Base-by-base conservation (phyloP, 2,113 vertebrate genomes). In the Halichoeres trimaculatus region DNA sequence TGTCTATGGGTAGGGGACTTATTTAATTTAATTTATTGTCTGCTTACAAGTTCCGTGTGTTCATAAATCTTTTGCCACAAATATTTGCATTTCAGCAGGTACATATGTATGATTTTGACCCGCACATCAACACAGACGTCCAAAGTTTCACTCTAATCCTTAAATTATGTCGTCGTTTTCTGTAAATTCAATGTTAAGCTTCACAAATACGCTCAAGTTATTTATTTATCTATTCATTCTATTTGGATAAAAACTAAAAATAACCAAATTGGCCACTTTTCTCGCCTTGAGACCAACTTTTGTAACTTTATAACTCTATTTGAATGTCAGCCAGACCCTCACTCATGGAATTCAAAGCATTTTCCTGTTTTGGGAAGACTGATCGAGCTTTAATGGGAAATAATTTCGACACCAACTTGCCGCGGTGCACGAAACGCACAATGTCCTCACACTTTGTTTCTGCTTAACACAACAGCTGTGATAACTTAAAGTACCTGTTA, bases 401-500 rank as follows among this genome's bases (percentile, higher is more conserved):
- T 56, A 1, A 35, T 66, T 59, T 47, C 4, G 30, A 38, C 41
- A 36, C 9, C 45, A n/a, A 48, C 45, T 17, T 45, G 14, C 43
- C 4, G 5, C 16, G 7, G 13, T 8, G 4, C 8, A 24, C 6
- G 23, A 17, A 12, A 14, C 12, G 14, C 14, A 41, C 10, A 41
- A 2, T 10, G 40, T 41, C 12, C 14, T 0, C 40, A 8, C 30
- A 54, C 5, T 0, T 36, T 41, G 19, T 23, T 14, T 40, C 0
- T 13, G 41, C 6, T 79, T 11, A 3, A 36, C 23, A 61, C 14
- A 7, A 20, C 30, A 51, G 5, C 41, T 14, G 10, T 20, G 17
- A 3, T 22, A 24, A 56, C 19, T 8, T 48, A 0, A 20, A 47
- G 0, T 82, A 91, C 87, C 85, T 86, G 69, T 22, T 38, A 19